Evolutionary conservation across 2,113 vertebrate genomes (phyloP).

Genomic region (Emydocephalus ijimae): DNA sequence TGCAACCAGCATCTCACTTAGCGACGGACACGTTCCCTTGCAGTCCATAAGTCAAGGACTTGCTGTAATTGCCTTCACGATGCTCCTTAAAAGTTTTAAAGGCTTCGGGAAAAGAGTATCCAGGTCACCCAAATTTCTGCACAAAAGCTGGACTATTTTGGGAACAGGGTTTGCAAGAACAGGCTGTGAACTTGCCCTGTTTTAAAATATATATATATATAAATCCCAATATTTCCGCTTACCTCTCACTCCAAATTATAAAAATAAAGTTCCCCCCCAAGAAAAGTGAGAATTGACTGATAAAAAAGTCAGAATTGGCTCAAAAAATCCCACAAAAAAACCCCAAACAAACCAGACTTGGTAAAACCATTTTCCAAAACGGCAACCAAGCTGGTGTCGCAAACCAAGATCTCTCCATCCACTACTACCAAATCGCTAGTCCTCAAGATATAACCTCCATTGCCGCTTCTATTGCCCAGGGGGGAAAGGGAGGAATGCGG

Average conservation of each 20-base stretch:
- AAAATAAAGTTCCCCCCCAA: not conserved
- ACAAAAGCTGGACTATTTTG: not conserved
- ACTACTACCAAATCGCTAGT: not conserved
- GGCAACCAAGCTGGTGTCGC: accelerated
- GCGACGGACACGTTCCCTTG: not conserved
- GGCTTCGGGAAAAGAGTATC: not conserved
- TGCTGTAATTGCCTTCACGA: not conserved
- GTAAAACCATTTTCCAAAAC: not conserved
- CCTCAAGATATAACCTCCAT: not conserved
- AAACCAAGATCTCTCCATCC: not conserved
- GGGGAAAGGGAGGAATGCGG: too few relatives aligned
- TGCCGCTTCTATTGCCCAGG: too few relatives aligned
- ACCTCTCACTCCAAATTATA: not conserved
- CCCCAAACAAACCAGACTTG: too few relatives aligned
- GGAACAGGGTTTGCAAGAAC: not conserved
- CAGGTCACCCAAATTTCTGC: not conserved
- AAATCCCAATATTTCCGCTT: not conserved
- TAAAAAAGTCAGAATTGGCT: not conserved
- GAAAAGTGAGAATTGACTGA: not conserved
- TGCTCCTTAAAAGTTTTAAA: not conserved
- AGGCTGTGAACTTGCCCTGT: not conserved
- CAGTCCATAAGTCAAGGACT: not conserved
- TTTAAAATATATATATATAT: too few relatives aligned
- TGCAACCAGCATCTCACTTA: too few relatives aligned
- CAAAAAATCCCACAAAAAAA: too few relatives aligned